Conservation (phyloP, 2,797 vertebrate species). For the Takifugu ocellatus region DNA sequence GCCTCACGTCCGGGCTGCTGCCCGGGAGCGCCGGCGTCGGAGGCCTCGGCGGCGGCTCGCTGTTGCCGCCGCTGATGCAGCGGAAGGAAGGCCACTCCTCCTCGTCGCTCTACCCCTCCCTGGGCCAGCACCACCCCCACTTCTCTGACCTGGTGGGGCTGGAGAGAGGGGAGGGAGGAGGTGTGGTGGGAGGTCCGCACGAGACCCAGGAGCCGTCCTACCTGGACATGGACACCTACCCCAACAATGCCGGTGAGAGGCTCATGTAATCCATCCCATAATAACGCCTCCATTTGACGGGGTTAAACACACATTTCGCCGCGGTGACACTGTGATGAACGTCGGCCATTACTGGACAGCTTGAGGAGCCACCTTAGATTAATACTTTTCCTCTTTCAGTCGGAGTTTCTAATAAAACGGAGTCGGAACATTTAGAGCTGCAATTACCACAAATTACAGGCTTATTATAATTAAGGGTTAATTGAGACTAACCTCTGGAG, state of each 20-base stretch:
- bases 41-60: conserved; percentile 71
- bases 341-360: conserved; percentile 17
- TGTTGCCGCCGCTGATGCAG: conserved; percentile 79
- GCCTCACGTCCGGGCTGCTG: conserved; percentile 79
- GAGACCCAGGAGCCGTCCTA: conserved; percentile 89
- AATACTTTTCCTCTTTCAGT: conserved; percentile 18
- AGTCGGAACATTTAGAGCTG: neutral
- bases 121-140: conserved; percentile 82
- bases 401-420: conserved; percentile 1
- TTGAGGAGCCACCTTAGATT: conserved; percentile 17
- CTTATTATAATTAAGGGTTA: conserved; percentile 3
- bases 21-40: conserved; percentile 75
- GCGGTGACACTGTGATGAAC: conserved; percentile 31
- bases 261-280: neutral
- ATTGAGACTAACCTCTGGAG: neutral
- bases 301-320: conserved; percentile 24
- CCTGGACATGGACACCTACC: conserved; percentile 91
- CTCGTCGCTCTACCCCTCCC: conserved; percentile 76
- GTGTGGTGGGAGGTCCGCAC: conserved; percentile 75
- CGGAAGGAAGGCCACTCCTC: conserved; percentile 83
- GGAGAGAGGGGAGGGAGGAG: conserved; percentile 75
- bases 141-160: conserved; percentile 84
- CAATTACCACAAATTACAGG: conserved; percentile 8
- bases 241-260: conserved; percentile 79
- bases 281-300: conserved; percentile 32